phyloP scores from a whole-genome alignment of 1,140 invertebrate species.

The Araneus ventricosus region DNA sequence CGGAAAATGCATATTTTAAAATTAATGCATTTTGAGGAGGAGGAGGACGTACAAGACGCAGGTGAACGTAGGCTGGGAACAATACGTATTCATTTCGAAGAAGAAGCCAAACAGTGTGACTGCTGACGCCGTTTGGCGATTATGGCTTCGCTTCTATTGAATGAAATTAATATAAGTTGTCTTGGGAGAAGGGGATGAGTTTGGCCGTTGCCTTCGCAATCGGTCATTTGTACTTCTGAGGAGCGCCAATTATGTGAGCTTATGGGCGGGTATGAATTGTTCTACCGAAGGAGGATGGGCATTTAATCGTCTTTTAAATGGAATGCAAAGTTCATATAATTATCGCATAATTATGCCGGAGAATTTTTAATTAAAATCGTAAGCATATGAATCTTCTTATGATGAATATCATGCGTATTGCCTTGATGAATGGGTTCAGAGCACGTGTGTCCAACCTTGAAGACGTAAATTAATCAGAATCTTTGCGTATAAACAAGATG shows the following conservation, averaged over 20 bases:
- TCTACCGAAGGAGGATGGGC: not conserved
- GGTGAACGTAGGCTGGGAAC: conserved; percentile 38
- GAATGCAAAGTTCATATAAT: conserved; percentile 49
- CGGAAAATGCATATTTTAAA: conserved; percentile 72
- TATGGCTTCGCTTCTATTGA: conserved; percentile 58
- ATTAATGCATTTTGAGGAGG: conserved; percentile 58
- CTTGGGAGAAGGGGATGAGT: not conserved
- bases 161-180: conserved; percentile 62
- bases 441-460: too few relatives aligned
- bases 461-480: too few relatives aligned
- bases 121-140: conserved; percentile 31
- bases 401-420: not conserved
- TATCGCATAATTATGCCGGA: conserved; percentile 40
- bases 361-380: conserved; percentile 45
- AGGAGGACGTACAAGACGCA: not conserved
- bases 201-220: not conserved
- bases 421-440: too few relatives aligned
- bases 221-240: conserved; percentile 14
- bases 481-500: too few relatives aligned
- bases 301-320: conserved; percentile 34
- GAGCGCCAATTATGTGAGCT: conserved; percentile 44
- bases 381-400: not conserved
- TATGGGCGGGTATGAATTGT: conserved; percentile 2
- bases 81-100: conserved; percentile 40
- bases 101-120: conserved; percentile 37